A percentile compares a stretch with the other conserved stretches of the same genome.
phyloP scores from a whole-genome alignment of 2,797 vertebrate species.

The Aselliscus stoliczkanus region DNA sequence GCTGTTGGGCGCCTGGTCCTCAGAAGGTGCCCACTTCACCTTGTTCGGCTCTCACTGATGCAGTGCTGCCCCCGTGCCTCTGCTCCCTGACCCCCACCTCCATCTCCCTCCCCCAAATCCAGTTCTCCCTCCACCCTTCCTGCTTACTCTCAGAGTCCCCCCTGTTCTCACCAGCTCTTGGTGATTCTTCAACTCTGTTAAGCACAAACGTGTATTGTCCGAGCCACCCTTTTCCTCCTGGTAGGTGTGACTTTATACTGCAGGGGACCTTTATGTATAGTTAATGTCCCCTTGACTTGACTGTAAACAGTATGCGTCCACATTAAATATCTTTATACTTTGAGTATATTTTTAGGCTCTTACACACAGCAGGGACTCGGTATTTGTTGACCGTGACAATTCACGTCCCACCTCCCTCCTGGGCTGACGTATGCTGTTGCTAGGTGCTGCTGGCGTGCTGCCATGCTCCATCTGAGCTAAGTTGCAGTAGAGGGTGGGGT shows the following conservation, averaged over 20 bases:
- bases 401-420: not conserved
- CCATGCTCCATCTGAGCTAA: not conserved
- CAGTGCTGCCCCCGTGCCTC: accelerated
- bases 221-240: not conserved
- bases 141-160: not conserved
- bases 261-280: not conserved
- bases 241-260: not conserved
- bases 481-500: not conserved
- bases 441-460: not conserved
- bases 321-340: not conserved
- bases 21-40: not conserved
- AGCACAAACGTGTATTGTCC: no score
- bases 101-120: not conserved
- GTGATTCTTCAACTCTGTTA: not conserved
- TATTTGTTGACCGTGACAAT: not conserved
- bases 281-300: not conserved
- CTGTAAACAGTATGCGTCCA: not conserved
- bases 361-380: not conserved
- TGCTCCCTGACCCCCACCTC: not conserved
- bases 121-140: not conserved
- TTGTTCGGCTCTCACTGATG: not conserved
- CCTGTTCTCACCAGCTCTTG: not conserved
- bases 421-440: not conserved
- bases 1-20: not conserved
- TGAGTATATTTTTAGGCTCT: no score